Evolutionary conservation across 1,140 invertebrate species (phyloP).

Genomic region (Himalopsyche phryganea): DNA sequence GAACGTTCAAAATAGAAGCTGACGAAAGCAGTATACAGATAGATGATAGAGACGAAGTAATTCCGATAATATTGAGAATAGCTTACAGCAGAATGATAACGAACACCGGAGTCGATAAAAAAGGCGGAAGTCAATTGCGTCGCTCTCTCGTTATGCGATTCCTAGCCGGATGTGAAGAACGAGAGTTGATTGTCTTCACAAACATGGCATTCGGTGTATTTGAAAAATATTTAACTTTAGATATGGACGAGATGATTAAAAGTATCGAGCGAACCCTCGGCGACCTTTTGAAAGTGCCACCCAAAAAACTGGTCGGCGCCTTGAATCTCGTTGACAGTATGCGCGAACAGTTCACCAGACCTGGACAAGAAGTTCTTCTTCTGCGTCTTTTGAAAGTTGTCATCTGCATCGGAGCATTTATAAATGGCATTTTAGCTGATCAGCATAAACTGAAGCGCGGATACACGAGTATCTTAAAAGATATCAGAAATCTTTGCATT

Average conservation of each 20-base stretch:
- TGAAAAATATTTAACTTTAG: conserved; percentile 58
- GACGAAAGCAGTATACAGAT: conserved; percentile 63
- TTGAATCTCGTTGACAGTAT: conserved; percentile 75
- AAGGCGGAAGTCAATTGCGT: conserved; percentile 62
- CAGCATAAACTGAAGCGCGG: conserved; percentile 57
- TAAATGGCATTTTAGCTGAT: conserved; percentile 57
- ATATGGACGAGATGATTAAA: conserved; percentile 45
- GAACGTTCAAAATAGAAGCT: conserved; percentile 71
- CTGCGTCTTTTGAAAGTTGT: conserved; percentile 69
- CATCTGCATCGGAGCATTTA: conserved; percentile 63
- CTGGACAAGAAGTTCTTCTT: conserved; percentile 65
- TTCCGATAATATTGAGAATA: conserved; percentile 81
- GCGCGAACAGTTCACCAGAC: conserved; percentile 80
- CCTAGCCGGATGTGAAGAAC: conserved; percentile 72
- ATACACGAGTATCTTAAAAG: conserved; percentile 64
- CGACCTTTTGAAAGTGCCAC: conserved; percentile 61
- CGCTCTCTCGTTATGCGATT: conserved; percentile 79
- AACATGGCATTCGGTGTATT: conserved; percentile 80
- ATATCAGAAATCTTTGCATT: conserved; percentile 59
- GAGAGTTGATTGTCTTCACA: conserved; percentile 76
- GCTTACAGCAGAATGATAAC: conserved; percentile 86
- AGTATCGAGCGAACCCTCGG: conserved; percentile 52
- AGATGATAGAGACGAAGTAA: conserved; percentile 70
- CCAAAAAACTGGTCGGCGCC: conserved; percentile 70
- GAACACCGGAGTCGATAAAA: conserved; percentile 73